phyloP scores from a whole-genome alignment of 1,140 invertebrate species.

The Zaprionus kolodkinae region DNA sequence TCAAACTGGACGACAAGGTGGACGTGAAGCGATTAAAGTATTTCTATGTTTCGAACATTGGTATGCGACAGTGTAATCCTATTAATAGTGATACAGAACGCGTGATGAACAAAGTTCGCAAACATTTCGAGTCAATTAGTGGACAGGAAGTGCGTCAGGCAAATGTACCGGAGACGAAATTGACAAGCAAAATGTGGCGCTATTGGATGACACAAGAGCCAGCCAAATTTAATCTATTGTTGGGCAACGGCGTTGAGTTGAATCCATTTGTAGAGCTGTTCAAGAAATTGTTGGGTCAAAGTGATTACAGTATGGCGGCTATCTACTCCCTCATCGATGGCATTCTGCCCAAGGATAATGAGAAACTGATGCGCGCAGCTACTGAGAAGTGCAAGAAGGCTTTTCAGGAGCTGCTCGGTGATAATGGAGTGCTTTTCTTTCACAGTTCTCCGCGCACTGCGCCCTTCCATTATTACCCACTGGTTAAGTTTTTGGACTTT shows the following conservation, averaged over 20 bases:
- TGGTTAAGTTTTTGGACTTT: constrained; percentile 94
- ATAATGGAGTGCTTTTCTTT: constrained; percentile 93
- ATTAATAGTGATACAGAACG: constrained; percentile 88
- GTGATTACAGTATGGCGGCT: constrained; percentile 88
- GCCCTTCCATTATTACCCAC: constrained; percentile 92
- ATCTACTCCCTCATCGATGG: constrained; percentile 88
- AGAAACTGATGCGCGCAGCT: constrained; percentile 87
- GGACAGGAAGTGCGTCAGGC: constrained; percentile 78
- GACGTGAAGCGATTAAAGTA: constrained; percentile 89
- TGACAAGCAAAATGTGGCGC: constrained; percentile 89
- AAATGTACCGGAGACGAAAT: constrained; percentile 86
- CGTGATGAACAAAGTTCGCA: constrained; percentile 86
- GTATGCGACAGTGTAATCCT: constrained; percentile 88
- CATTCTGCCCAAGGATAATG: constrained; percentile 87
- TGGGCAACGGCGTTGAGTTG: constrained; percentile 87
- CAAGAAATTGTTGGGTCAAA: constrained; percentile 86
- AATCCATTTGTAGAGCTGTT: constrained; percentile 86
- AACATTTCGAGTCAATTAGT: constrained; percentile 60
- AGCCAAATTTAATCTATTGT: constrained; percentile 86
- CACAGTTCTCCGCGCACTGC: constrained; percentile 93
- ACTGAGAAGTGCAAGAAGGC: constrained; percentile 87
- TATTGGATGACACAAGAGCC: constrained; percentile 90
- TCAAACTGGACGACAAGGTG: constrained; percentile 85
- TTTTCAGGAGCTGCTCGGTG: constrained; percentile 89
- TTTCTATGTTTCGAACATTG: constrained; percentile 91